Percentiles rank a stretch among this genome's conserved stretches.
Conservation (phyloP, 2,113 vertebrate species). For the Notothenia coriiceps region DNA sequence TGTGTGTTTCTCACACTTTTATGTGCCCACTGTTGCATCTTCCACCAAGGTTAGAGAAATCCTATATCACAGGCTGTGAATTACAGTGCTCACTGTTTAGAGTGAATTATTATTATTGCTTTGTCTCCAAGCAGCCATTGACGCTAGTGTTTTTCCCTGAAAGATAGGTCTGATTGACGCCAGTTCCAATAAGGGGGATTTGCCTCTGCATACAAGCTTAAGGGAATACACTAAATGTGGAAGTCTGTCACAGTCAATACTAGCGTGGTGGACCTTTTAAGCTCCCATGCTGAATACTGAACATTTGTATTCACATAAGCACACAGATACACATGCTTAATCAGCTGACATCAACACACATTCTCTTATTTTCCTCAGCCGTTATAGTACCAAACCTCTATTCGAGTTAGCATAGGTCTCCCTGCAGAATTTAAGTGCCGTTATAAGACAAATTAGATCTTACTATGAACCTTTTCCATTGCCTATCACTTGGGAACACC, state of each 20-base stretch:
- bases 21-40: slow-evolving; percentile 15
- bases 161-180: slow-evolving; percentile 48
- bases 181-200: slow-evolving; percentile 48
- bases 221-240: slow-evolving; percentile 40
- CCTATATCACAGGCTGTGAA: slow-evolving; percentile 28
- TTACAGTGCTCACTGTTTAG: slow-evolving; percentile 29
- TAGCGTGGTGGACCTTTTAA: slow-evolving; percentile 19
- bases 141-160: slow-evolving; percentile 42
- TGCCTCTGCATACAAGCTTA: slow-evolving; percentile 36
- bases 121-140: slow-evolving; percentile 34
- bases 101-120: slow-evolving; percentile 51
- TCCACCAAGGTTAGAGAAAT: slow-evolving; percentile 28
- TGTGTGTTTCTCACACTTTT: slow-evolving; percentile 14
- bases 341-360: not conserved
- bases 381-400: not conserved
- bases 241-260: slow-evolving; percentile 41
- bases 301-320: slow-evolving; percentile 38
- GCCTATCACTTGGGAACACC: slow-evolving; percentile 13
- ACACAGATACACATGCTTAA: not conserved
- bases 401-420: slow-evolving; percentile 16
- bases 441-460: slow-evolving; percentile 41
- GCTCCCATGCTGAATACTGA: slow-evolving; percentile 22
- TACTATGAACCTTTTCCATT: slow-evolving; percentile 22
- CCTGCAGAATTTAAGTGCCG: slow-evolving; percentile 10
- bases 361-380: not conserved